phyloP scores from a whole-genome alignment of 2,888 invertebrate genomes.

The Polydrusus pterygomalis region DNA sequence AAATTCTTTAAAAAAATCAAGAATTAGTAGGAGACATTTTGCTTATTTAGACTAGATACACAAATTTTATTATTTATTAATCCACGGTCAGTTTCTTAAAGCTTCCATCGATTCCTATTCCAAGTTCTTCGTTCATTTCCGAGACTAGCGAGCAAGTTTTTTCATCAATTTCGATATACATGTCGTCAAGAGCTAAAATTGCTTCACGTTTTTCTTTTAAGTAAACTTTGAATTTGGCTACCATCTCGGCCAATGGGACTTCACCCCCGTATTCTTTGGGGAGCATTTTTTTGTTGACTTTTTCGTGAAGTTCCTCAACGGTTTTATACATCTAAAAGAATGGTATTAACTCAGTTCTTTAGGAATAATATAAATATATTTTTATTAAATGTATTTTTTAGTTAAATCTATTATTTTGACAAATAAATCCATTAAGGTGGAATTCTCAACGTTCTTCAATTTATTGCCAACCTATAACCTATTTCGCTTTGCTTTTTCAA shows the following conservation, averaged over 20 bases:
- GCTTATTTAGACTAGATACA: background rate
- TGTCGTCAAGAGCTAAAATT: slow-evolving; percentile 83
- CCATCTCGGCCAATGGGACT: slow-evolving; percentile 86
- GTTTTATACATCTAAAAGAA: slow-evolving; percentile 81
- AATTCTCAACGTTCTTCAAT: too few species aligned
- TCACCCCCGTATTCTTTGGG: slow-evolving; percentile 94
- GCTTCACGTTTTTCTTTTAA: slow-evolving; percentile 79
- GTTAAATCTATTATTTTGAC: too few species aligned
- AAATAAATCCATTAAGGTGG: too few species aligned
- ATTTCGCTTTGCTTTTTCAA: too few species aligned
- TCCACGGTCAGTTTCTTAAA: slow-evolving; percentile 90
- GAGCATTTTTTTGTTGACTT: slow-evolving; percentile 83
- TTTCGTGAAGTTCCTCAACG: slow-evolving; percentile 81
- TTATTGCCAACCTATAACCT: too few species aligned
- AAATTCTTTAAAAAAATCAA: background rate
- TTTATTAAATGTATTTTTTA: too few species aligned
- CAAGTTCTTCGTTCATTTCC: slow-evolving; percentile 79
- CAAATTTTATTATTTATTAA: slow-evolving; percentile 74
- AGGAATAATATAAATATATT: too few species aligned
- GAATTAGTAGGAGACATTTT: background rate
- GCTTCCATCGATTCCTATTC: slow-evolving; percentile 85
- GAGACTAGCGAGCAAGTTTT: slow-evolving; percentile 69
- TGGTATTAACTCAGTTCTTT: background rate
- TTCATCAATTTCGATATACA: slow-evolving; percentile 82
- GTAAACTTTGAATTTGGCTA: slow-evolving; percentile 81